Evolutionary conservation across 2,888 invertebrate genomes (phyloP).

Genomic region (Reticulitermes lucifugus): DNA sequence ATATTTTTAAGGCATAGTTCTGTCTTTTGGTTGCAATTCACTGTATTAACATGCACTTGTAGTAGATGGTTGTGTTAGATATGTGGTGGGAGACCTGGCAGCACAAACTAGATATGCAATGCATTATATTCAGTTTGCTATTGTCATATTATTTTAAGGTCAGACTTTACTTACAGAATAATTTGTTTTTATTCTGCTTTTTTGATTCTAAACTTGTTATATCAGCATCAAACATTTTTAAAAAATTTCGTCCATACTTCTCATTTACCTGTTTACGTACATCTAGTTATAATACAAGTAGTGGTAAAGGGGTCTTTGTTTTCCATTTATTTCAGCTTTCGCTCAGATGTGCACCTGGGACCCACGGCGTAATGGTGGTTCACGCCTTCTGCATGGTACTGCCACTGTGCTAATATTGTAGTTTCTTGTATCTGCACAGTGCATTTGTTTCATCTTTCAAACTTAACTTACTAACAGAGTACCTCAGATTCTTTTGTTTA

Average conservation of each 20-base stretch:
- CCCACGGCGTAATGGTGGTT: constrained; percentile 55
- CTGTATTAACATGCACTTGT: constrained; percentile 38
- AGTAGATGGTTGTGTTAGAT: constrained; percentile 35
- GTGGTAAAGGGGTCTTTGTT: constrained; percentile 52
- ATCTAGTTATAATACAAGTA: constrained; percentile 20
- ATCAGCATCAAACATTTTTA: background rate
- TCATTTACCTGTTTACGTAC: background rate
- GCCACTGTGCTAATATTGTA: constrained; percentile 48
- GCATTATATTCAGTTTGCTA: constrained; percentile 6
- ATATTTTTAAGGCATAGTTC: constrained; percentile 3
- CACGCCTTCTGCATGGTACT: constrained; percentile 55
- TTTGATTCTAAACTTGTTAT: constrained; percentile 1
- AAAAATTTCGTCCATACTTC: background rate
- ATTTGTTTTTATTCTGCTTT: constrained; percentile 25
- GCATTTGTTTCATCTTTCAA: constrained; percentile 37
- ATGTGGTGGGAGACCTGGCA: constrained; percentile 32
- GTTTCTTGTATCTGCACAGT: constrained; percentile 43
- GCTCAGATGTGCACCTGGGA: constrained; percentile 59
- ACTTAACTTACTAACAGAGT: constrained; percentile 42
- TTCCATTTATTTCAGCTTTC: constrained; percentile 57
- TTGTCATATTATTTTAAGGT: background rate
- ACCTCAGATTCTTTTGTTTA: constrained; percentile 43
- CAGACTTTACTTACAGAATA: background rate
- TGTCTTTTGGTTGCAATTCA: constrained; percentile 25
- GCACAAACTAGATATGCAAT: constrained; percentile 5